phyloP scores from a whole-genome alignment of 2,888 invertebrate genomes.

The Ametastegia equiseti region DNA sequence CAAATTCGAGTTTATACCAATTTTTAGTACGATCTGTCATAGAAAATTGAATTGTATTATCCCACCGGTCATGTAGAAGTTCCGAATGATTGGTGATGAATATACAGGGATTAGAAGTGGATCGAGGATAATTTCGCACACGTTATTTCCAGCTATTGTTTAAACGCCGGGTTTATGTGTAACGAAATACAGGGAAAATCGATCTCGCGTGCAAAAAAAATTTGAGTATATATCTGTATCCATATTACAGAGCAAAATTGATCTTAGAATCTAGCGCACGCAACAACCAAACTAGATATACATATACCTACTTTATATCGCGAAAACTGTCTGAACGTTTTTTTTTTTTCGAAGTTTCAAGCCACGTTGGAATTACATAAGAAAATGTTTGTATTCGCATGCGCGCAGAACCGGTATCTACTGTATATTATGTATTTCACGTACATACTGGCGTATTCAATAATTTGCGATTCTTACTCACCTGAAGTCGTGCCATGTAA shows the following conservation, averaged over 20 bases:
- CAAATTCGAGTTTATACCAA: background rate
- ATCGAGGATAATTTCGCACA: background rate
- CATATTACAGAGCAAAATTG: background rate
- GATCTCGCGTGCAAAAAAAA: background rate
- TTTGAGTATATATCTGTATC: background rate
- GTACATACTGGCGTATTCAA: background rate
- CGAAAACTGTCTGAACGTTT: background rate
- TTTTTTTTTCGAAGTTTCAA: background rate
- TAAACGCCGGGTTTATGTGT: background rate
- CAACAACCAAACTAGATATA: constrained; percentile 16
- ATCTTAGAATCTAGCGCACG: background rate
- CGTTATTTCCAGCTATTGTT: background rate
- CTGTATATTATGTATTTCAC: background rate
- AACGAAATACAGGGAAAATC: too few relatives aligned
- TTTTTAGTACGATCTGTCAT: background rate
- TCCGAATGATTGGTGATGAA: background rate
- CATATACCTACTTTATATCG: too few relatives aligned
- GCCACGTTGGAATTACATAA: background rate
- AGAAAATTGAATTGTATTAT: background rate
- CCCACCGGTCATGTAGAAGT: background rate
- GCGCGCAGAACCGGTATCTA: background rate
- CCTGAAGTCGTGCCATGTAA: constrained; percentile 10
- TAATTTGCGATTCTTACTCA: constrained; percentile 18
- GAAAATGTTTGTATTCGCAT: background rate
- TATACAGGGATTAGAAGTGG: background rate